phyloP scores from a whole-genome alignment of 2,888 invertebrate species.

The Habroteleia sp. region DNA sequence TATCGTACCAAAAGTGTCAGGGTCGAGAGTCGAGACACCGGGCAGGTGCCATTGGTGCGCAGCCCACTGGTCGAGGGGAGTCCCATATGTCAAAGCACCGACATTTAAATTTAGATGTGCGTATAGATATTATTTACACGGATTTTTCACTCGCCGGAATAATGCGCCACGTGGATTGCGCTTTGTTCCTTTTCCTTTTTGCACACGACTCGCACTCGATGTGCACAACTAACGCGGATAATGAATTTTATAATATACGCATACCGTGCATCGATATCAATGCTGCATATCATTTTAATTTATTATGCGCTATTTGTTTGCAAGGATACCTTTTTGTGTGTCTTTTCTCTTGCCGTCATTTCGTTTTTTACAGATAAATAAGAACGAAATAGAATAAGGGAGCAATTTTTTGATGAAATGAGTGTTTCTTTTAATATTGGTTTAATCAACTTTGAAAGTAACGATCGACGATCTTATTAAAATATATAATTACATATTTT shows the following conservation, averaged over 20 bases:
- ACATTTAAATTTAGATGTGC: slow-evolving; percentile 62
- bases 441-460: no score
- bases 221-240: slow-evolving; percentile 31
- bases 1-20: slow-evolving; percentile 62
- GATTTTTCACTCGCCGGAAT: slow-evolving; percentile 53
- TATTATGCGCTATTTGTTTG: slow-evolving; percentile 23
- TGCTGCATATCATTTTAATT: slow-evolving; percentile 44
- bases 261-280: slow-evolving; percentile 16
- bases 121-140: slow-evolving; percentile 59
- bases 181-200: slow-evolving; percentile 26
- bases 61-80: slow-evolving; percentile 42
- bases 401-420: no score
- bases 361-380: neutral
- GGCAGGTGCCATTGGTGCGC: slow-evolving; percentile 53
- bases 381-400: neutral
- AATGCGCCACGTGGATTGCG: slow-evolving; percentile 39
- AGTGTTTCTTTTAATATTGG: no score
- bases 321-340: neutral
- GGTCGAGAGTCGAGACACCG: slow-evolving; percentile 57
- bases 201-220: slow-evolving; percentile 16
- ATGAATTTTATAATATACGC: slow-evolving; percentile 40
- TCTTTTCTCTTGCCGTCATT: neutral
- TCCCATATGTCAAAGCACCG: slow-evolving; percentile 58
- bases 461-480: no score
- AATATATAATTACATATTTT: no score